Evolutionary conservation across 2,113 vertebrate species (phyloP).

Genomic region (Leucoraja erinaceus): DNA sequence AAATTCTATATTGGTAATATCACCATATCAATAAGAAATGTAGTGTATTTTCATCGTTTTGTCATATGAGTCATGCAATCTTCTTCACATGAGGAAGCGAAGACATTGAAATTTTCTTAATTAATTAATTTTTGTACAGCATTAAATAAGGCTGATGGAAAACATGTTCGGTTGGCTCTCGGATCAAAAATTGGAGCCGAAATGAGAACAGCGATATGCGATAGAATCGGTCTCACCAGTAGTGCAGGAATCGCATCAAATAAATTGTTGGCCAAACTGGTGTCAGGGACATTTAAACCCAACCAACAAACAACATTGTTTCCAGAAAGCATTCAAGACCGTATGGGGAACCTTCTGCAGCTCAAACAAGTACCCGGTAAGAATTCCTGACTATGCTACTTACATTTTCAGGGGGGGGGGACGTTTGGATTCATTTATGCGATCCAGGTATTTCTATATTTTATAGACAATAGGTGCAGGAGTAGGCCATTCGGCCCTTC

Average conservation of each 20-base stretch:
- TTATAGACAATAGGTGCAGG: no score
- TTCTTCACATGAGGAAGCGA: neutral
- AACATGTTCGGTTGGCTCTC: constrained; percentile 55
- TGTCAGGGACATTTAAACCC: constrained; percentile 76
- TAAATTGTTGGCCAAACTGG: constrained; percentile 79
- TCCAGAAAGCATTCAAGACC: constrained; percentile 59
- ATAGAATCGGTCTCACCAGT: constrained; percentile 68
- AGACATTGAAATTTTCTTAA: neutral
- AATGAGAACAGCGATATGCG: constrained; percentile 59
- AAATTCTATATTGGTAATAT: no score
- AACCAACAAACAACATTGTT: constrained; percentile 81
- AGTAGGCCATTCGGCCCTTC: no score
- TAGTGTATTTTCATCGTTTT: no score
- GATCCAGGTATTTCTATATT: no score
- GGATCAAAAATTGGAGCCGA: constrained; percentile 76
- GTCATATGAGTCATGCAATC: neutral
- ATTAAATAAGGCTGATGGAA: constrained; percentile 48
- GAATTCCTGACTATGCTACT: neutral
- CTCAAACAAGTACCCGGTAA: constrained; percentile 72
- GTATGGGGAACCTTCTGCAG: constrained; percentile 58
- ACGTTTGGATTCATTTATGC: neutral
- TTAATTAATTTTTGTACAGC: constrained; percentile 46
- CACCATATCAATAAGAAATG: no score
- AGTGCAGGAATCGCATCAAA: constrained; percentile 75
- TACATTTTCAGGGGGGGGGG: neutral